Base-by-base conservation (phyloP, 37 sponge, comb jelly and placozoan genomes). In the Eunapius fragilis region DNA sequence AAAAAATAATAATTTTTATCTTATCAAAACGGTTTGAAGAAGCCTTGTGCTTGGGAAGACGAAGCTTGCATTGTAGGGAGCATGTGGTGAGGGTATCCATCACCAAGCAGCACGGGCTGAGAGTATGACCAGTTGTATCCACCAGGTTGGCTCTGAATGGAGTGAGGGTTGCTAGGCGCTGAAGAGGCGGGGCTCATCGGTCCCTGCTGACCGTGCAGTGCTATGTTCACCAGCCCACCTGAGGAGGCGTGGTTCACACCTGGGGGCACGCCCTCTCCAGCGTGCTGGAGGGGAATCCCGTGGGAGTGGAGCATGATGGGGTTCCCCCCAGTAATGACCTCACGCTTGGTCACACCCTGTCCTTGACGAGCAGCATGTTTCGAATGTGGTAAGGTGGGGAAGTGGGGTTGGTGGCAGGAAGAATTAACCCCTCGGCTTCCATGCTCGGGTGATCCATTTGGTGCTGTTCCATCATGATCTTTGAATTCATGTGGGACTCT, bases 121-220 rank as follows among this genome's bases (percentile, higher is more conserved):
- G 81, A 70, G 37, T 86, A 91, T 2, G 91, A 48, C 91, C 91
- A 91, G 71, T 72, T 79, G 45, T 67, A 76, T 3, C 80, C 79
- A 4, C 58, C 58, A 17, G 58, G 58, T 17, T 74, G 70, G 71
- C 37, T 75, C 34, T 83, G 75, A 23, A 76, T 31, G 50, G 82
- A 69, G 23, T 81, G 45, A 23, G 77, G 31, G 49, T 82, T 81
- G 49, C 82, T 83, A 14, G 83, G 77, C 24, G 70, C 31, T 7
- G 88, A 77, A 7, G 78, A 31, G 32, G 71, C 83, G 2, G 88
- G 88, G 23, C 88, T 88, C 28, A 82, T 82, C 14, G 76, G 88
- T 2, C 77, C 48, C 35, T 76, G 82, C 10, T 58, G 58, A 11
- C 58, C 58, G 17, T 58, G 58, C 58, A 58, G 58, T 58, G 58